Percentiles rank a stretch among this genome's conserved stretches.
phyloP scores from a whole-genome alignment of 2,888 invertebrate genomes.

The Margaritifera margaritifera region DNA sequence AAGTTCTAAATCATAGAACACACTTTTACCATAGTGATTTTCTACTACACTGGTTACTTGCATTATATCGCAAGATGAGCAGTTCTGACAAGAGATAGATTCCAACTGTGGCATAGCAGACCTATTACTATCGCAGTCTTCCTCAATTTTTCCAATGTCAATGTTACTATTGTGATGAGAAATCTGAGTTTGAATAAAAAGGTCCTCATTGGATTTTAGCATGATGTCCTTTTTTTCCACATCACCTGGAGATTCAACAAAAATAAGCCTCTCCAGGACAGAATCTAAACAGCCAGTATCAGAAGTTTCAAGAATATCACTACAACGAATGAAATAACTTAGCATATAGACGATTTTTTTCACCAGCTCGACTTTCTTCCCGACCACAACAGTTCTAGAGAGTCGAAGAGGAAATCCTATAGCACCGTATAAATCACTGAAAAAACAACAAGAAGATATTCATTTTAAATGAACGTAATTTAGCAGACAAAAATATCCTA shows the following conservation, averaged over 20 bases:
- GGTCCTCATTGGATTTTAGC: too few relatives aligned
- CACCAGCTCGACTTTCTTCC: conserved; percentile 79
- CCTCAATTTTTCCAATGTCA: conserved; percentile 18
- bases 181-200: conserved; percentile 1
- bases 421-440: conserved; percentile 86
- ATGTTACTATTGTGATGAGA: conserved; percentile 13
- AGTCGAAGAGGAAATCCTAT: conserved; percentile 85
- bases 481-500: too few relatives aligned
- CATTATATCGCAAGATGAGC: conserved; percentile 5
- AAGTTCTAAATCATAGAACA: conserved; percentile 21
- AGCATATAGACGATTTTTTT: conserved; percentile 84
- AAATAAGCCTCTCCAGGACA: conserved; percentile 43
- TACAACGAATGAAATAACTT: conserved; percentile 90
- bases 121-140: conserved; percentile 22
- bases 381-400: conserved; percentile 84
- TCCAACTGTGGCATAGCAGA: too few relatives aligned
- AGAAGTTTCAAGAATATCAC: conserved; percentile 77
- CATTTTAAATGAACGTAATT: too few relatives aligned
- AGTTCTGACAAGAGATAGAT: too few relatives aligned
- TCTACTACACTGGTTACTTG: conserved; percentile 4
- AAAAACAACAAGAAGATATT: conserved; percentile 11
- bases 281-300: conserved; percentile 47
- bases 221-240: conserved; percentile 38
- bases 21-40: conserved; percentile 31
- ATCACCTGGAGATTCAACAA: conserved; percentile 47